Conservation (phyloP, 2,888 invertebrate genomes). For the Perdita meconis region DNA sequence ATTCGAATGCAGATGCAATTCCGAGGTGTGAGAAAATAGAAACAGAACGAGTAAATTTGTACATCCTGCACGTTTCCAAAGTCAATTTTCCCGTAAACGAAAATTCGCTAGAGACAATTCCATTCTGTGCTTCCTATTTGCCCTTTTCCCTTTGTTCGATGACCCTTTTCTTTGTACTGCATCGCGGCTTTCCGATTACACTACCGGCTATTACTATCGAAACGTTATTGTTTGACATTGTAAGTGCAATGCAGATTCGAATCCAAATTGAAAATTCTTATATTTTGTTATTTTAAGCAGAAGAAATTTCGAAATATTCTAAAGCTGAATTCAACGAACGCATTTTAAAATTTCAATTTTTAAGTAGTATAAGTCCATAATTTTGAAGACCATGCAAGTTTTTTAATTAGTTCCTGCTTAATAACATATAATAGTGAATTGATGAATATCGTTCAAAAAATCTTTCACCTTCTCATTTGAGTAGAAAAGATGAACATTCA, state of each 20-base stretch:
- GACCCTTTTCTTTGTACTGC: not conserved
- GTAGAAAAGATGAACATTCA: not conserved
- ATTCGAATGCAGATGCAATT: not conserved
- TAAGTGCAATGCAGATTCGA: no score
- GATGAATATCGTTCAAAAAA: no score
- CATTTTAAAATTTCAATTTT: not conserved
- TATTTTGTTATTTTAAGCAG: no score
- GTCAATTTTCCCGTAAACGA: not conserved
- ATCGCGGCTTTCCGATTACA: not conserved
- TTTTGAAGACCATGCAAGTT: not conserved
- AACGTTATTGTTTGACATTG: not conserved
- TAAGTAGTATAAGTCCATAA: not conserved
- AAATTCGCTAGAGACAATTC: not conserved
- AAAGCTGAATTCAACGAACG: no score
- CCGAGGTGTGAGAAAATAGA: not conserved
- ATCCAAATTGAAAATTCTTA: no score
- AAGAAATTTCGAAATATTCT: not conserved
- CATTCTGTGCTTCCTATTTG: not conserved
- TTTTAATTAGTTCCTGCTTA: not conserved
- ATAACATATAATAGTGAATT: no score
- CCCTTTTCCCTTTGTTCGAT: not conserved
- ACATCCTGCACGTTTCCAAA: not conserved
- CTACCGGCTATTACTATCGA: not conserved
- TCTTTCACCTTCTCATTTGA: no score
- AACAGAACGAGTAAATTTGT: not conserved